Evolutionary conservation across 1,140 invertebrate species (phyloP).

Genomic region (Calephelis virginiensis): DNA sequence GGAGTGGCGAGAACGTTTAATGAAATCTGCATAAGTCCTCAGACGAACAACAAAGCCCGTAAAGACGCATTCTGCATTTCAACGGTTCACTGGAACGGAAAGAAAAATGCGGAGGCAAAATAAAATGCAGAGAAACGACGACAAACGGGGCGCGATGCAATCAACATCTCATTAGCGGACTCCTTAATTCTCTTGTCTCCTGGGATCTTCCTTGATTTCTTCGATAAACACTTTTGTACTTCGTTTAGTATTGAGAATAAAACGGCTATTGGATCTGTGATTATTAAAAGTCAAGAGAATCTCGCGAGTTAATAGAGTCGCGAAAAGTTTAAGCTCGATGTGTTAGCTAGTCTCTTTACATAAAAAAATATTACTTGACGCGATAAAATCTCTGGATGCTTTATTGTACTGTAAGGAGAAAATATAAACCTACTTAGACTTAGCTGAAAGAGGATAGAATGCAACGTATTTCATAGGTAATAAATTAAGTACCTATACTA

Average conservation of each 20-base stretch:
- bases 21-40: constrained; percentile 62
- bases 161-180: constrained; percentile 71
- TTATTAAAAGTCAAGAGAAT: constrained; percentile 50
- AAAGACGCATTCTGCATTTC: constrained; percentile 65
- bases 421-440: no score
- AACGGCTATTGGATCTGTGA: constrained; percentile 50
- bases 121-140: constrained; percentile 50
- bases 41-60: constrained; percentile 47
- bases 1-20: constrained; percentile 50
- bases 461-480: no score
- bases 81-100: constrained; percentile 37
- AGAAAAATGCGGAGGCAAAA: constrained; percentile 42
- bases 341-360: constrained; percentile 26
- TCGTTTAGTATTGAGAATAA: constrained; percentile 46
- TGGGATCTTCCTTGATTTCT: constrained; percentile 47
- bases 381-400: no score
- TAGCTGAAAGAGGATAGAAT: no score
- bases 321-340: constrained; percentile 55
- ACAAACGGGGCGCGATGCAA: constrained; percentile 57
- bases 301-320: constrained; percentile 35
- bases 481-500: no score
- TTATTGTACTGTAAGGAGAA: no score
- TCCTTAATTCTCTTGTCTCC: constrained; percentile 58
- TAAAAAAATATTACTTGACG: background rate
- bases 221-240: constrained; percentile 64